Percentiles rank a stretch among this genome's conserved stretches.
Evolutionary conservation across 2,797 vertebrate species (phyloP).

Genomic region (Tauraco hartlaubi): DNA sequence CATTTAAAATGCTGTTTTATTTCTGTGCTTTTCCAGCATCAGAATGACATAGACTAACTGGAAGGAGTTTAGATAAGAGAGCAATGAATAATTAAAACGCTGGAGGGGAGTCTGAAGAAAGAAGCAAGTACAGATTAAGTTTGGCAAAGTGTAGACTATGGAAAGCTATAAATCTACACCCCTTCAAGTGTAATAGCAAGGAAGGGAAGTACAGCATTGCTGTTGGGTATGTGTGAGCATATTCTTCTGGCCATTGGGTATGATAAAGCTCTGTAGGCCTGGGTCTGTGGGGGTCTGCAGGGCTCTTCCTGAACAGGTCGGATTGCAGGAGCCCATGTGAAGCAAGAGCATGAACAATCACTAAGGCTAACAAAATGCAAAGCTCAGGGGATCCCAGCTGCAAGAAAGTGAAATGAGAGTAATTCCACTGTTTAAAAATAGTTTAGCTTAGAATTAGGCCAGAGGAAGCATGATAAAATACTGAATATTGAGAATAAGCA

Average conservation of each 20-base stretch:
- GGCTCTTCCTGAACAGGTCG: not conserved
- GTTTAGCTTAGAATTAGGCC: not conserved
- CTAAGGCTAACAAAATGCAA: not conserved
- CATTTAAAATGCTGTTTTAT: not conserved
- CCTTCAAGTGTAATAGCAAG: not conserved
- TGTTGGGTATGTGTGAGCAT: not conserved
- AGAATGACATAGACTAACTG: conserved; percentile 3
- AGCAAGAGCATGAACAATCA: not conserved
- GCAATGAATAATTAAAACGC: conserved; percentile 41
- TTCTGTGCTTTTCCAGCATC: conserved; percentile 5
- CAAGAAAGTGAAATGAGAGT: not conserved
- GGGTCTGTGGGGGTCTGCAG: not conserved
- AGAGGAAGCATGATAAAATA: not conserved
- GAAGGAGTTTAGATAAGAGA: conserved; percentile 32
- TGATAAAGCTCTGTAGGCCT: not conserved
- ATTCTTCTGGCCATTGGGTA: not conserved
- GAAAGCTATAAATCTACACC: conserved; percentile 22
- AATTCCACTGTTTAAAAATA: not conserved
- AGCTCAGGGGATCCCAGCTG: not conserved
- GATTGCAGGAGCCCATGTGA: not conserved
- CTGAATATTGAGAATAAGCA: not conserved
- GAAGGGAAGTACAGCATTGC: not conserved
- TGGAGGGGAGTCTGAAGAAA: not conserved
- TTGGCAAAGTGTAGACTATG: not conserved
- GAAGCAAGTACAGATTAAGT: conserved; percentile 9